These are phyloP conservation scores for Stomatorhinus ivindoensis DNA, from an alignment of 2,113 vertebrate species.

Conservation along the genomic window DNA sequence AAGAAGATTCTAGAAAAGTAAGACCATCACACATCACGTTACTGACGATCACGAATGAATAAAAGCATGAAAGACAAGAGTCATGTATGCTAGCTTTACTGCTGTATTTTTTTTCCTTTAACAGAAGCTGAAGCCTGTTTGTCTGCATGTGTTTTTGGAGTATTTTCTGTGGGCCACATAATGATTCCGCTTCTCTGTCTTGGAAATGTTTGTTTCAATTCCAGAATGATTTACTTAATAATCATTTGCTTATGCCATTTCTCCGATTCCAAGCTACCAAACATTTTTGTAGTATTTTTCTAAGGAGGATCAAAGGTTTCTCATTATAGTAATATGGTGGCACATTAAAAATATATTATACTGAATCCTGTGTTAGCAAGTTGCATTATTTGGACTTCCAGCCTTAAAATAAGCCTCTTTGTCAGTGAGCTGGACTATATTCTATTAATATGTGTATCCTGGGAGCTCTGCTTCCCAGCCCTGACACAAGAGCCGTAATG, in stretches of 20 bases:
- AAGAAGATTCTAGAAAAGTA: constrained; percentile 95
- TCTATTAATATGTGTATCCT: constrained; percentile 5
- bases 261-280: neutral
- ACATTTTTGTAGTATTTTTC: neutral
- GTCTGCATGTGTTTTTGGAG: neutral
- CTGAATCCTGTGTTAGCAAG: neutral
- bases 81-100: neutral
- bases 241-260: neutral
- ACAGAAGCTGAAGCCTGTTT: neutral
- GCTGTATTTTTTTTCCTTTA: neutral
- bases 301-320: neutral
- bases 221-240: neutral
- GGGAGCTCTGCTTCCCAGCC: neutral
- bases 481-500: neutral
- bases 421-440: neutral
- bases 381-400: neutral
- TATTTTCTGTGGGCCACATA: neutral
- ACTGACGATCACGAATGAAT: neutral
- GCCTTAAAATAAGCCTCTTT: constrained; percentile 4
- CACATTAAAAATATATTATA: neutral
- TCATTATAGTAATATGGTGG: neutral
- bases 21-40: constrained; percentile 36
- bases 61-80: neutral
- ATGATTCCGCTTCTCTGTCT: neutral
- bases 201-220: neutral